Conservation (phyloP, 2,888 invertebrate species). For the Chloroclysta siterata region DNA sequence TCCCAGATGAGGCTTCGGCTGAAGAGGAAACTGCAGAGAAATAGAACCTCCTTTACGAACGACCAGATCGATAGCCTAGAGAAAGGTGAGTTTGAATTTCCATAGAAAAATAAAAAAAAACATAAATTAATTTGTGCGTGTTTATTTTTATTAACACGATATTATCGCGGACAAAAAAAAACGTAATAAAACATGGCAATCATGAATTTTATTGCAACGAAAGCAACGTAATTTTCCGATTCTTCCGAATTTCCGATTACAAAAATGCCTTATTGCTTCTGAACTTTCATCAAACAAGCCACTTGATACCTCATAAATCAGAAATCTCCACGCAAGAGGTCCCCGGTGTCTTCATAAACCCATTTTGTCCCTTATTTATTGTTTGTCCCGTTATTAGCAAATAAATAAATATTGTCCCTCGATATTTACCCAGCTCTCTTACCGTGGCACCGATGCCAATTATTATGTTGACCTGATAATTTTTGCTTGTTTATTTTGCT, state of each 20-base stretch:
- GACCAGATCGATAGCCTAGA: conserved; percentile 99
- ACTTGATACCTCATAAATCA: conserved; percentile 25
- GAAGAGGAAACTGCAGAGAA: conserved; percentile 98
- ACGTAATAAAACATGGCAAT: too few relatives aligned
- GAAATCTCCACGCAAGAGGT: conserved; percentile 49
- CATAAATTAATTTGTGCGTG: too few relatives aligned
- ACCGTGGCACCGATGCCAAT: conserved; percentile 70
- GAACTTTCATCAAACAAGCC: conserved; percentile 17
- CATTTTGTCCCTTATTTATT: conserved; percentile 82
- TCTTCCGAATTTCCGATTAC: background rate
- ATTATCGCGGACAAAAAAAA: too few relatives aligned
- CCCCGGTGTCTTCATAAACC: conserved; percentile 79
- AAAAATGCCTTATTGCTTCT: conserved; percentile 14
- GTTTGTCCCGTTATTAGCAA: conserved; percentile 79
- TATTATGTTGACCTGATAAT: conserved; percentile 50
- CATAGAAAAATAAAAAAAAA: too few relatives aligned
- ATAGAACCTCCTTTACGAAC: conserved; percentile 98
- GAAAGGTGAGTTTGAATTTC: conserved; percentile 92
- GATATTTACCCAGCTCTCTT: conserved; percentile 72
- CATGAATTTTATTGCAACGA: background rate
- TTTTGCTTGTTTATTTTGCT: conserved; percentile 26
- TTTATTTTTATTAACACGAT: too few relatives aligned
- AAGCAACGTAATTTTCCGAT: conserved; percentile 1
- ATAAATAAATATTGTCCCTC: conserved; percentile 81
- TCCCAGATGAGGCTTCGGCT: conserved; percentile 96